Conservation (phyloP, 1,140 invertebrate genomes). For the Lordiphosa mommai region DNA sequence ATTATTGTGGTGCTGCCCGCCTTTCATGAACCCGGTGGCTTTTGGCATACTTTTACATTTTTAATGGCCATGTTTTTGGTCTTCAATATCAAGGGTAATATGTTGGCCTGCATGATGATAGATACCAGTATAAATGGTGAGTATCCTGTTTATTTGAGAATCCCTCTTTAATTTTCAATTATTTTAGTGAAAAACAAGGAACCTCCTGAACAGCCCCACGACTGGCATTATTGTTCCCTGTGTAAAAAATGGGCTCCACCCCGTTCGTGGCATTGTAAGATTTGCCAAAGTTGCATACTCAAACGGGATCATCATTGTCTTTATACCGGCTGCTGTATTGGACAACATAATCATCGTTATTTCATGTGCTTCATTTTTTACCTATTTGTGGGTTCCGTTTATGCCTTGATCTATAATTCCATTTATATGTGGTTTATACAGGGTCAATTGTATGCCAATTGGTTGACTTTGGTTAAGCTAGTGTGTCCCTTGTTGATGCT, state of each 20-base stretch:
- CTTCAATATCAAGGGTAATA: slow-evolving; percentile 83
- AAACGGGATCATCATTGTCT: slow-evolving; percentile 97
- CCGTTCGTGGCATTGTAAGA: slow-evolving; percentile 92
- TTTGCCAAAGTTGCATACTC: slow-evolving; percentile 89
- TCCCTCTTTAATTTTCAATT: too few relatives aligned
- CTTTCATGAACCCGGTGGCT: slow-evolving; percentile 80
- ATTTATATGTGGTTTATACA: slow-evolving; percentile 83
- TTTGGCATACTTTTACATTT: slow-evolving; percentile 79
- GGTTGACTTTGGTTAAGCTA: slow-evolving; percentile 84
- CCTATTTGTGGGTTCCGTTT: slow-evolving; percentile 86
- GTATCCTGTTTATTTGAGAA: not conserved
- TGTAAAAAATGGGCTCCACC: slow-evolving; percentile 88
- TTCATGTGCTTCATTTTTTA: slow-evolving; percentile 92
- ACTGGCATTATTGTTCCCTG: slow-evolving; percentile 36
- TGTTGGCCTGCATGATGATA: slow-evolving; percentile 66
- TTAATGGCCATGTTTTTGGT: slow-evolving; percentile 82
- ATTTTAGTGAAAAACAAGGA: slow-evolving; percentile 15
- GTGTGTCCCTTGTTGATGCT: slow-evolving; percentile 84
- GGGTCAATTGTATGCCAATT: slow-evolving; percentile 78
- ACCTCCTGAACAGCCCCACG: not conserved
- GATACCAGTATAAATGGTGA: slow-evolving; percentile 63
- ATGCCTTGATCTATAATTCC: slow-evolving; percentile 86
- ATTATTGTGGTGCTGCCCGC: slow-evolving; percentile 85
- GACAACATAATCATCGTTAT: slow-evolving; percentile 92
- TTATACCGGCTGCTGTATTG: slow-evolving; percentile 93